Conservation (phyloP, 1,140 invertebrate genomes). For the Neelides sp. region DNA sequence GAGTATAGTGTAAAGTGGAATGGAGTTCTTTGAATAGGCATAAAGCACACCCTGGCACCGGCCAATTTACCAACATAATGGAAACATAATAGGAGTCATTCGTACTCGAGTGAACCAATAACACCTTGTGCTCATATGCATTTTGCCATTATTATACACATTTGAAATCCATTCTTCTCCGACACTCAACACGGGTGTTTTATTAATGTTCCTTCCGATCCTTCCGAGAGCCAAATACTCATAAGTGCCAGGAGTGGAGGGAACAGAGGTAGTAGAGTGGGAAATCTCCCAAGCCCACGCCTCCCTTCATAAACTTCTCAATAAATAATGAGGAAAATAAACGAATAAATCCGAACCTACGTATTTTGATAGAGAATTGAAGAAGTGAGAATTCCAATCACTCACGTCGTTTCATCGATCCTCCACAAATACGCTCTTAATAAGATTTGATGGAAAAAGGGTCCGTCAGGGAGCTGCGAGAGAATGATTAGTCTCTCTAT, state of each 20-base stretch:
- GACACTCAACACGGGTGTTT: not conserved
- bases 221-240: not conserved
- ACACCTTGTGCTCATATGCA: not conserved
- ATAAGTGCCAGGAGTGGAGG: not conserved
- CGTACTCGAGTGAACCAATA: not conserved
- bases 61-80: conserved; percentile 24
- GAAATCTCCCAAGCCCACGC: too few relatives aligned
- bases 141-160: not conserved
- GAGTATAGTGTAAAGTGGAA: conserved; percentile 3
- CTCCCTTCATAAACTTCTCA: too few relatives aligned
- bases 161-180: not conserved
- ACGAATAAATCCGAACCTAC: too few relatives aligned
- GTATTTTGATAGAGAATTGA: too few relatives aligned
- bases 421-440: conserved; percentile 2
- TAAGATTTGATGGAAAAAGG: not conserved
- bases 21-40: conserved; percentile 17
- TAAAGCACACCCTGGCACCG: conserved; percentile 30
- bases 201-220: not conserved
- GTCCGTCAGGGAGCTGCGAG: conserved; percentile 10
- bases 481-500: conserved; percentile 25
- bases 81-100: conserved; percentile 26
- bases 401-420: not conserved
- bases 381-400: not conserved
- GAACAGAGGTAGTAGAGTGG: too few relatives aligned
- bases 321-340: too few relatives aligned